These are phyloP conservation scores for Ahaetulla prasina DNA, from an alignment of 2,113 vertebrate species.

Conservation along the genomic window DNA sequence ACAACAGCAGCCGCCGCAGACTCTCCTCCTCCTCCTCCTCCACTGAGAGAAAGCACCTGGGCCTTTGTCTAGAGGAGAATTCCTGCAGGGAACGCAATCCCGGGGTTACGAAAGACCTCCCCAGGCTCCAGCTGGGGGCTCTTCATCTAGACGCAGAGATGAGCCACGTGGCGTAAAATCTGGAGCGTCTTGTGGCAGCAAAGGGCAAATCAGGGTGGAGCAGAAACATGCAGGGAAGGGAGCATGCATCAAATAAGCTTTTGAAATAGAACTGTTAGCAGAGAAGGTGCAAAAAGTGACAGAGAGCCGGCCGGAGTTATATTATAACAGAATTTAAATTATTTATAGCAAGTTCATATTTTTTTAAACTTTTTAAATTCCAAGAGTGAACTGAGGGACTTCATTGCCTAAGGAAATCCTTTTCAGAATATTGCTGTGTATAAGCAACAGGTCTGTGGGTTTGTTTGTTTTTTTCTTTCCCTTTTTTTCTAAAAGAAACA, in stretches of 20 bases:
- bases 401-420: slow-evolving; percentile 63
- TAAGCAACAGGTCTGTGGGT: slow-evolving; percentile 55
- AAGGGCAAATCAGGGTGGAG: slow-evolving; percentile 13
- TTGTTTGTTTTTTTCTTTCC: not conserved
- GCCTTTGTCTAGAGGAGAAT: slow-evolving; percentile 26
- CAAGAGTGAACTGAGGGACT: slow-evolving; percentile 70
- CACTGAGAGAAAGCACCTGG: slow-evolving; percentile 33
- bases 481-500: not conserved
- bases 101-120: slow-evolving; percentile 14
- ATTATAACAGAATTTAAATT: slow-evolving; percentile 79
- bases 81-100: not conserved
- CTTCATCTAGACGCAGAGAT: slow-evolving; percentile 32
- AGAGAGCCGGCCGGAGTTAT: slow-evolving; percentile 67
- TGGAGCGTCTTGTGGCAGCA: slow-evolving; percentile 30
- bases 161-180: slow-evolving; percentile 32
- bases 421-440: slow-evolving; percentile 71
- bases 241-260: slow-evolving; percentile 55
- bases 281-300: slow-evolving; percentile 65
- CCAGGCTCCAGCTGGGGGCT: slow-evolving; percentile 33
- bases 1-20: slow-evolving; percentile 47
- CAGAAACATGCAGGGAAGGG: slow-evolving; percentile 57
- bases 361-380: slow-evolving; percentile 78
- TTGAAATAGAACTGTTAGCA: slow-evolving; percentile 65
- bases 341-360: slow-evolving; percentile 80
- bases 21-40: slow-evolving; percentile 42